A percentile compares a stretch with the other conserved stretches of the same genome.
phyloP scores from a whole-genome alignment of 2,113 vertebrate species.

The Calyptomena viridis region DNA sequence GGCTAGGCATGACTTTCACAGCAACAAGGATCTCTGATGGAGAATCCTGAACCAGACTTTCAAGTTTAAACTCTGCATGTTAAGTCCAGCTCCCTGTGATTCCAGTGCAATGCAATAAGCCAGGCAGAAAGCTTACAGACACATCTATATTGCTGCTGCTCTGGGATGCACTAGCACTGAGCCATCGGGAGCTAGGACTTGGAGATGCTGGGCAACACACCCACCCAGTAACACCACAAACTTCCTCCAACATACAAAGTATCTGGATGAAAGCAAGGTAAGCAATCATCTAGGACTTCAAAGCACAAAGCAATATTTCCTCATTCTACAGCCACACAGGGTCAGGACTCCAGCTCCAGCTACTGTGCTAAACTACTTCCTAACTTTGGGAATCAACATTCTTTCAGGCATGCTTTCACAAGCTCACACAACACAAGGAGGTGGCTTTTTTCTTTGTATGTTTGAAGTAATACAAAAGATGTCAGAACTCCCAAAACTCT shows the following conservation, averaged over 20 bases:
- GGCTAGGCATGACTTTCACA: not conserved
- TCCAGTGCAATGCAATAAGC: not conserved
- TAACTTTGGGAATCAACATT: not conserved
- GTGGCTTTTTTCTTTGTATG: not conserved
- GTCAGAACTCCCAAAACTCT: not conserved
- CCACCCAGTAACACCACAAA: not conserved
- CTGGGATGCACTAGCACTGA: not conserved
- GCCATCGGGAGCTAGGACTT: not conserved
- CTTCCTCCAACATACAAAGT: not conserved
- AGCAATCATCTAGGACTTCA: not conserved
- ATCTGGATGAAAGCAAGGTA: not conserved
- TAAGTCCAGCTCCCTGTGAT: not conserved
- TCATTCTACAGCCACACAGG: not conserved
- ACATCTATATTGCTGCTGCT: rapidly evolving
- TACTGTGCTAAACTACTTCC: not conserved
- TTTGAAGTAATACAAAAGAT: not conserved
- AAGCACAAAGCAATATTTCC: not conserved
- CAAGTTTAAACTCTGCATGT: not conserved
- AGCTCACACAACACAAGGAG: not conserved
- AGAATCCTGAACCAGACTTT: not conserved
- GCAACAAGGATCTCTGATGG: not conserved
- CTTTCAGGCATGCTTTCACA: not conserved
- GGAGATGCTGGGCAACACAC: not conserved
- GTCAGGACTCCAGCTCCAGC: not conserved
- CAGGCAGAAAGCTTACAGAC: not conserved